Base-by-base conservation (phyloP, 2,797 vertebrate genomes). In the Threskiornis aethiopicus region DNA sequence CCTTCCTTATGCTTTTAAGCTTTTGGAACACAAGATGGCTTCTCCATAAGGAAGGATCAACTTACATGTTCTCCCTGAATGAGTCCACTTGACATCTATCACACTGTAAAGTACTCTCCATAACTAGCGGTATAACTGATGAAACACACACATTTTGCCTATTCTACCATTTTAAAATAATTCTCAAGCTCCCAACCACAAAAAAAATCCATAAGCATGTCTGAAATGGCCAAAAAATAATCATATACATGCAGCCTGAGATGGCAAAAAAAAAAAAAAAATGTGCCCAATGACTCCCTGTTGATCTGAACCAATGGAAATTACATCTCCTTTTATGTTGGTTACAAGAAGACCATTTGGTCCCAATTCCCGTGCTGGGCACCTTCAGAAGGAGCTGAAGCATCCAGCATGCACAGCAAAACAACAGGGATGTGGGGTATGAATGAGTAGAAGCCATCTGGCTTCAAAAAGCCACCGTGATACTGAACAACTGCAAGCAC, bases 291-390 rank as follows among this genome's bases (percentile, higher is more conserved):
- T 22, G 16, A 29, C 19, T 1, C 15, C 3, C 6, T 20, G 16
- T 16, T 72, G 28, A 19, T 11, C 7, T 39, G 15, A 78, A 55
- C 3, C 3, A 4, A 28, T 13, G 13, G 10, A 35, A 87, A 69
- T 39, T 62, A 4, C 5, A 24, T 52, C 16, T 64, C 1, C 9
- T 52, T 85, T 67, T 61, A 42, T 3, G 0, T 0, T 41, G 13
- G 4, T 51, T 75, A n/a, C 17, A 28, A 31, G 13, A 11, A 65
- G 15, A 54, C 13, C 17, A 13, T 62, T 57, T 89, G 18, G 9
- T 35, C 3, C 11, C 0, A 0, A 4, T 58, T 18, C 2, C 21
- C 16, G 10, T 76, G 9, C 12, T 69, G 16, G 11, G 4, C 35
- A 51, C 5, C 17, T 70, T 79, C 21, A 83, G 62, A 83, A 76